A percentile compares a stretch with the other conserved stretches of the same genome.
phyloP scores from a whole-genome alignment of 2,113 vertebrate species.

The Xyrauchen texanus region DNA sequence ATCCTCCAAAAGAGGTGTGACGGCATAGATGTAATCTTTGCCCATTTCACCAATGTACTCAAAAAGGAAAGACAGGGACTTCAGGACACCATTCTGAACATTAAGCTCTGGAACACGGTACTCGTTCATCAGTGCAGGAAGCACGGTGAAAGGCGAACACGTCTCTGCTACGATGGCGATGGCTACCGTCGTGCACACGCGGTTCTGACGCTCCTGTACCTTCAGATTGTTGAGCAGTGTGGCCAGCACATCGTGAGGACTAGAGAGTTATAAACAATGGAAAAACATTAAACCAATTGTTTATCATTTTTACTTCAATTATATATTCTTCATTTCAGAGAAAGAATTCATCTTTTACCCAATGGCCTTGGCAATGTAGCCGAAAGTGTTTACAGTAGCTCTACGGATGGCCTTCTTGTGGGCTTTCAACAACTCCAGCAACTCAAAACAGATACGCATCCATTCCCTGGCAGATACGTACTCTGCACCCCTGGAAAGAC shows the following conservation, averaged over 20 bases:
- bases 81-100: slow-evolving; percentile 97
- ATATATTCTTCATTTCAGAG: no score
- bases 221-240: slow-evolving; percentile 96
- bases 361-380: slow-evolving; percentile 98
- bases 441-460: slow-evolving; percentile 99
- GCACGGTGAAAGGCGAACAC: slow-evolving; percentile 95
- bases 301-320: no score
- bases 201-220: slow-evolving; percentile 97
- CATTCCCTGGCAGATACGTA: slow-evolving; percentile 98
- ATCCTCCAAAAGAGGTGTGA: slow-evolving; percentile 95
- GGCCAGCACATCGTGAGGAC: slow-evolving; percentile 95
- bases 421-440: slow-evolving; percentile 95
- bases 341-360: slow-evolving; percentile 72
- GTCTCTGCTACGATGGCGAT: slow-evolving; percentile 98
- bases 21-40: slow-evolving; percentile 98
- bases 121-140: slow-evolving; percentile 98
- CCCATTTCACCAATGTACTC: slow-evolving; percentile 99
- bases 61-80: slow-evolving; percentile 97
- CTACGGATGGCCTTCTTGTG: slow-evolving; percentile 97
- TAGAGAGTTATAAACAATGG: slow-evolving; percentile 57
- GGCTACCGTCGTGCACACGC: slow-evolving; percentile 96
- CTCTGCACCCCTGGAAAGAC: slow-evolving; percentile 88
- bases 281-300: neutral
- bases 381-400: slow-evolving; percentile 98
- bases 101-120: slow-evolving; percentile 97